These are phyloP conservation scores for Diachasma alloeum DNA, from an alignment of 1,140 invertebrate species.

Conservation along the genomic window DNA sequence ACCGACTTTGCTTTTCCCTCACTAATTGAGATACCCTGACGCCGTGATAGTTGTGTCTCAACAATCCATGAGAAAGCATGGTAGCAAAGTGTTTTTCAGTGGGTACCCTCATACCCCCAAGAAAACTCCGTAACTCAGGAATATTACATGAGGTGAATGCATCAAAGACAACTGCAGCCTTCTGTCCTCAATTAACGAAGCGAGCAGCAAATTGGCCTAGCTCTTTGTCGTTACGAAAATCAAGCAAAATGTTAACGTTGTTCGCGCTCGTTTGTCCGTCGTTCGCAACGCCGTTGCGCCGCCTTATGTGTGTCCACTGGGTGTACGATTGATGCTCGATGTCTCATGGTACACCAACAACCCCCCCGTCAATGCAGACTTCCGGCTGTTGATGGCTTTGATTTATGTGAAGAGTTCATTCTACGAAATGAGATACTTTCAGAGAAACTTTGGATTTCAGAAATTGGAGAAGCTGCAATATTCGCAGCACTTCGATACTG, in stretches of 20 bases:
- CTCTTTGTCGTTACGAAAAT: constrained; percentile 15
- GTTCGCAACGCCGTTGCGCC: not conserved
- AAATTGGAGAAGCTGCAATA: too few relatives aligned
- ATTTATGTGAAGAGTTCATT: too few relatives aligned
- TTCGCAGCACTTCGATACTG: not conserved
- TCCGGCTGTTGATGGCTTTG: too few relatives aligned
- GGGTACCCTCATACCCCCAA: not conserved
- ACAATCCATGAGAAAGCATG: not conserved
- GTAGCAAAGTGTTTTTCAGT: not conserved
- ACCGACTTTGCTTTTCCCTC: not conserved
- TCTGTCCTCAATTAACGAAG: constrained; percentile 19
- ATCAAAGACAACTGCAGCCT: constrained; percentile 6
- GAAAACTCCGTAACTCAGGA: not conserved
- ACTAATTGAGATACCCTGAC: constrained; percentile 5
- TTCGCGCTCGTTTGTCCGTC: constrained; percentile 11
- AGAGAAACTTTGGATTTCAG: too few relatives aligned
- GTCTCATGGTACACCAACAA: not conserved
- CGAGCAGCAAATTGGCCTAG: constrained; percentile 21
- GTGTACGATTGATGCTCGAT: not conserved
- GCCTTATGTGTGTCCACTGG: not conserved
- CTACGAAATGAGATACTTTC: too few relatives aligned
- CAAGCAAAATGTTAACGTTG: constrained; percentile 15
- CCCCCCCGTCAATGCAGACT: too few relatives aligned
- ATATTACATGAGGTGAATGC: not conserved
- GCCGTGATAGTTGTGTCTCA: not conserved